phyloP scores from a whole-genome alignment of 2,113 vertebrate species.

The Phylloscopus whistleri region DNA sequence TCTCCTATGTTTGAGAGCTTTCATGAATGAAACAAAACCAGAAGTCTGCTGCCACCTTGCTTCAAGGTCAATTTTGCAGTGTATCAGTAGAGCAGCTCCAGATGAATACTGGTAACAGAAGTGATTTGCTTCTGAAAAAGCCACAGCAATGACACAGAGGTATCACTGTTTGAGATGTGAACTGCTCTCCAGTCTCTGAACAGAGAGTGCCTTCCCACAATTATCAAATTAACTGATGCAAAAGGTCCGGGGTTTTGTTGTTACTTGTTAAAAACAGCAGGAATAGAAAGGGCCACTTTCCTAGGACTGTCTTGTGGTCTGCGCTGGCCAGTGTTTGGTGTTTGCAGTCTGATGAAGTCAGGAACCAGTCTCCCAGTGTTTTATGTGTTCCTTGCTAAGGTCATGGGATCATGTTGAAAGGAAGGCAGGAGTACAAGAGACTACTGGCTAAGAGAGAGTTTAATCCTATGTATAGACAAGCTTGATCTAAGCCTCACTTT shows the following conservation, averaged over 20 bases:
- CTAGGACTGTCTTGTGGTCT: background rate
- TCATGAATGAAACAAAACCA: background rate
- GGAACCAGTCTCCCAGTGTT: background rate
- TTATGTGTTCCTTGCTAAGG: background rate
- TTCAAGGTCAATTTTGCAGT: background rate
- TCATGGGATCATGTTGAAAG: background rate
- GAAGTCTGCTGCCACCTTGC: conserved; percentile 53
- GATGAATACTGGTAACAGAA: background rate
- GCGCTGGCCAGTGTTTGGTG: background rate
- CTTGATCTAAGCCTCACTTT: background rate
- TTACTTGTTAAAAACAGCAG: background rate
- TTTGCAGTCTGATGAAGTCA: background rate
- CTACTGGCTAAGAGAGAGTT: background rate
- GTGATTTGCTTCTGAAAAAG: background rate
- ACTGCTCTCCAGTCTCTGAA: background rate
- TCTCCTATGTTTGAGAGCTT: background rate
- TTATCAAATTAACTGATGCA: background rate
- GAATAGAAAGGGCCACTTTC: background rate
- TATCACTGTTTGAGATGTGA: background rate
- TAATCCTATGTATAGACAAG: background rate
- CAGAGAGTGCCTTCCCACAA: background rate
- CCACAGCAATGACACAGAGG: background rate
- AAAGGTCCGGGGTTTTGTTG: background rate
- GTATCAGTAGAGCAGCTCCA: background rate
- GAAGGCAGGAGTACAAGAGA: background rate